Evolutionary conservation across 2,113 vertebrate genomes (phyloP).

Genomic region (Odontesthes bonariensis): DNA sequence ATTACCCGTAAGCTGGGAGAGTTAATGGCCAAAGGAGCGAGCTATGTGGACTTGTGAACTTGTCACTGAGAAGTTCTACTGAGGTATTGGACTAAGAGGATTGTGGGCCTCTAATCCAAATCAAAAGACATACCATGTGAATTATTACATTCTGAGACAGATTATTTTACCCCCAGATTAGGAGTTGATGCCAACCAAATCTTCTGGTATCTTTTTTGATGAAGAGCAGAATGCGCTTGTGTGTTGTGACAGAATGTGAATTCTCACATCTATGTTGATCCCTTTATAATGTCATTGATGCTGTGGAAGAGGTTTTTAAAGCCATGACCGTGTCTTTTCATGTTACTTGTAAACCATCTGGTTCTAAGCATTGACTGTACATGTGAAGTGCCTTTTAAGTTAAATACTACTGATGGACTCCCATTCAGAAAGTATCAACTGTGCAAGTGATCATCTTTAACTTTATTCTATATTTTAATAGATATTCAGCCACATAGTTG

Average conservation of each 20-base stretch:
- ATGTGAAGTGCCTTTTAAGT: too few relatives aligned
- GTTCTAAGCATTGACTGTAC: too few relatives aligned
- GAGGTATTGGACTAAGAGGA: slow-evolving; percentile 84
- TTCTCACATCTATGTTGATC: neutral
- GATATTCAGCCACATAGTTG: too few relatives aligned
- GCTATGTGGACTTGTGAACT: slow-evolving; percentile 75
- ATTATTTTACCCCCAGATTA: slow-evolving; percentile 84
- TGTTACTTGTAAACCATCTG: too few relatives aligned
- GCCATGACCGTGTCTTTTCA: too few relatives aligned
- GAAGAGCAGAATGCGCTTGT: slow-evolving; percentile 52
- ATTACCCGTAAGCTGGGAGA: slow-evolving; percentile 66
- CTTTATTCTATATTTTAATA: too few relatives aligned
- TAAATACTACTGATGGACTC: too few relatives aligned
- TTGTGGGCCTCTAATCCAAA: slow-evolving; percentile 85
- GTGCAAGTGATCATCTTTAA: too few relatives aligned
- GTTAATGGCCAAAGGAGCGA: slow-evolving; percentile 65
- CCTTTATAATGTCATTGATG: too few relatives aligned
- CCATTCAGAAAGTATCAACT: too few relatives aligned
- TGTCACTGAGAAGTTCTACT: slow-evolving; percentile 83
- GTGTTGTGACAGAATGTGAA: slow-evolving; percentile 29
- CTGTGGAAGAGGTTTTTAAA: too few relatives aligned
- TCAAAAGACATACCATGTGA: slow-evolving; percentile 88
- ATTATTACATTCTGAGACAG: slow-evolving; percentile 89
- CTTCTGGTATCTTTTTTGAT: slow-evolving; percentile 70
- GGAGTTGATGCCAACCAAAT: slow-evolving; percentile 66